Base-by-base conservation (phyloP, 2,797 vertebrate species). In the Acanthopagrus latus region DNA sequence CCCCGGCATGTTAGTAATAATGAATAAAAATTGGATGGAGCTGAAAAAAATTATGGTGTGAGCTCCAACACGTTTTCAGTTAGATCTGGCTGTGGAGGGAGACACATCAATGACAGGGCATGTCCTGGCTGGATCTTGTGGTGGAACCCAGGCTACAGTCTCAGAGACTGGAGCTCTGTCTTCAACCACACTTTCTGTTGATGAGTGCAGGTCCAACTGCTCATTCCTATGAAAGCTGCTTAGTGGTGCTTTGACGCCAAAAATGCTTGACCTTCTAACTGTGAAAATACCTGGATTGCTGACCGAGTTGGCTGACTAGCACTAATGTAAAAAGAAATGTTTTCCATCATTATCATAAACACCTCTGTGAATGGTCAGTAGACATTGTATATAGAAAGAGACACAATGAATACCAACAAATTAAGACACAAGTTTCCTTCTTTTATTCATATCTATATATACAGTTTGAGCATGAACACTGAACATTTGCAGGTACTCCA, bases 1-100 rank as follows among this genome's bases (percentile, higher is more conserved):
- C 25, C 25, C 25, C 3, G 25, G 25, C 25, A 25, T 25, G 2
- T 21, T 14, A n/a, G n/a, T n/a, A n/a, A n/a, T n/a, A n/a, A n/a
- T n/a, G n/a, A n/a, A 68, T 68, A 5, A 56, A 68, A 29, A 57
- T 56, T 1, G 66, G 52, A 12, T 68, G 52, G 3, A 27, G 27
- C 27, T 27, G 27, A 27, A 27, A 27, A 27, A 27, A 27, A 27
- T n/a, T n/a, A n/a, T n/a, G n/a, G n/a, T 27, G 27, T 27, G 11
- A 56, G 23, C 23, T 46, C 27, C 4, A 4, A 27, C 27, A 27
- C 27, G 3, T 4, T 27, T 27, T 4, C 27, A 3, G 3, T 27
- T 1, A 55, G 21, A 2, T 67, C 65, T 43, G 65, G 64, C 33
- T 55, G 65, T 5, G 51, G 38, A 44, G 38, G 38, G n/a, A 60